phyloP scores from a whole-genome alignment of 1,140 invertebrate genomes.

The Paraescarpia echinospica region DNA sequence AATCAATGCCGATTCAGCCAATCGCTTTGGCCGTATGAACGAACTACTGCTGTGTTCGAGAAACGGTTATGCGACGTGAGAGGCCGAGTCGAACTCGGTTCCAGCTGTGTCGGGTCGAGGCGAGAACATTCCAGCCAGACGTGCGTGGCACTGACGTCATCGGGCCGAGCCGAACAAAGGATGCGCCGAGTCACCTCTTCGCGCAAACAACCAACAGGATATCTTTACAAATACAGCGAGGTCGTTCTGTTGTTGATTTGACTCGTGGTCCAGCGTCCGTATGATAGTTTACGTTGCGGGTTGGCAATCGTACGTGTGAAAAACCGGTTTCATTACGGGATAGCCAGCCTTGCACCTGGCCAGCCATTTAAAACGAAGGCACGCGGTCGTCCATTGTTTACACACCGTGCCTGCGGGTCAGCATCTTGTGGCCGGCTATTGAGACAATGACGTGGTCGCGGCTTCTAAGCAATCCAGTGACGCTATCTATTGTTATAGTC shows the following conservation, averaged over 20 bases:
- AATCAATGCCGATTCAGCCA: not conserved
- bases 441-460: not conserved
- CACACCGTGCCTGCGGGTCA: not conserved
- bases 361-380: not conserved
- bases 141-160: not conserved
- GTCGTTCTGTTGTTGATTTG: not conserved
- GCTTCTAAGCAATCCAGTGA: not conserved
- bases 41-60: slow-evolving; percentile 19
- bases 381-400: not conserved
- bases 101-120: not conserved
- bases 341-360: not conserved
- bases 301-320: not conserved
- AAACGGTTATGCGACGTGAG: not conserved
- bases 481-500: not conserved
- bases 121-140: not conserved
- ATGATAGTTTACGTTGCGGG: not conserved
- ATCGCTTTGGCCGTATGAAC: slow-evolving; percentile 15
- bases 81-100: not conserved
- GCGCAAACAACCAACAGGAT: not conserved
- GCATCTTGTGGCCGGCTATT: not conserved
- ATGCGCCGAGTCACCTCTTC: not conserved
- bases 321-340: not conserved
- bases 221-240: not conserved
- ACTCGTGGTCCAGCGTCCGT: not conserved
- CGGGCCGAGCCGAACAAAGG: not conserved